Evolutionary conservation across 2,113 vertebrate species (phyloP), one percentile per base, ranked within the genome.

Genomic region (Tangachromis dhanisi): DNA sequence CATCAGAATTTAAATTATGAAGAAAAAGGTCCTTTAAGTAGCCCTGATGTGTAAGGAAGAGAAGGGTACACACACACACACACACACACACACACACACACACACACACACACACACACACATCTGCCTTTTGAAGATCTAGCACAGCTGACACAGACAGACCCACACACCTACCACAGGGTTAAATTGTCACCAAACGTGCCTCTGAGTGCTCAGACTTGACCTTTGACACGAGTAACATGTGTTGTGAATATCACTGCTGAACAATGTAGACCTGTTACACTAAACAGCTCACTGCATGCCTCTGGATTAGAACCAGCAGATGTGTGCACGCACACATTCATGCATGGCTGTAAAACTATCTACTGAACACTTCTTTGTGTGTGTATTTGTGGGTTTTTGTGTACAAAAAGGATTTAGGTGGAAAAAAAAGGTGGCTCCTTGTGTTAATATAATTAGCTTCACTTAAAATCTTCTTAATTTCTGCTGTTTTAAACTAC

Each of bases 181-280:
- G 53, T 35, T 83, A 40, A 84, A 84, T 66, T 61, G 90, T 88
- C 84, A 86, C 21, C 53, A 88, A 68, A 85, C 7, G 49, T 13
- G 35, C 13, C 47, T 88, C 68, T 80, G 76, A 86, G 76, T 61
- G 86, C 93, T 87, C 87, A 92, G 78, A 83, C 57, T 85, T 93
- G 84, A 93, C 90, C 92, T 92, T 78, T 88, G 88, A 94, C 94
- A 68, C 4, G 4, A 83, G 81, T 49, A 80, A 84, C 93, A 94
- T 86, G 89, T 93, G 91, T 91, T 5, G 68, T 38, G 47, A 59
- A 84, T 55, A 79, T 93, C 83, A 90, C 33, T 21, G 86, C 88
- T 85, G 81, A 89, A 94, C 92, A 94, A 90, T 91, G 84, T 49
- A 16, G 91, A 91, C 53, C 92, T 95, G 92, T 94, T 89, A 92